These are phyloP conservation scores for Sinocyclocheilus maitianheensis DNA, from an alignment of 2,113 vertebrate genomes.

Conservation along the genomic window DNA sequence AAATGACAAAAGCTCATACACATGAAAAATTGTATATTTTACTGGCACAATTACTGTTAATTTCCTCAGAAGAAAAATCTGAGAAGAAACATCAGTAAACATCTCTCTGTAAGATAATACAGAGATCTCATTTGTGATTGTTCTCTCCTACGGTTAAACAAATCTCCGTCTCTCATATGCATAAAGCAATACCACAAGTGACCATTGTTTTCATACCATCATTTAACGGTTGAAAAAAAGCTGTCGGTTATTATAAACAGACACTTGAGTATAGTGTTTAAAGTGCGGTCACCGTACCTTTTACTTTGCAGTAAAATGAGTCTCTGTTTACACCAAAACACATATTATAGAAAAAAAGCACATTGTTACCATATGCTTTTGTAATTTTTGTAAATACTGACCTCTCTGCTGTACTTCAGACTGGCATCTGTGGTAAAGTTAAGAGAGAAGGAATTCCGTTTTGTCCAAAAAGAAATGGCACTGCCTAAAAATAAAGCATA, in stretches of 20 bases:
- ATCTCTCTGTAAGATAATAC: neutral
- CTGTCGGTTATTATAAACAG: constrained; percentile 58
- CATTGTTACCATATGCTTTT: constrained; percentile 50
- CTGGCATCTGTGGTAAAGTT: constrained; percentile 52
- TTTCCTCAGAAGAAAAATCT: neutral
- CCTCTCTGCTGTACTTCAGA: constrained; percentile 29
- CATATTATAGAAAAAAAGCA: constrained; percentile 50
- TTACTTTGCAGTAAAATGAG: constrained; percentile 40
- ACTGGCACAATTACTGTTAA: neutral
- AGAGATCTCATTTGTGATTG: neutral
- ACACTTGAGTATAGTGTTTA: constrained; percentile 61
- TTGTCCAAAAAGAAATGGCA: constrained; percentile 52
- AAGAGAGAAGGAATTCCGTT: constrained; percentile 47
- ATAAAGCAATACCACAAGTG: neutral
- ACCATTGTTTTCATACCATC: constrained; percentile 58
- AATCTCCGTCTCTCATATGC: neutral
- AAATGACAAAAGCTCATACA: neutral
- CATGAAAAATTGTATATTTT: neutral
- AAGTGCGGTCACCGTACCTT: constrained; percentile 52
- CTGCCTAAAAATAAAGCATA: constrained; percentile 34
- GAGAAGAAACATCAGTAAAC: neutral
- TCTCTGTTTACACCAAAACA: constrained; percentile 59
- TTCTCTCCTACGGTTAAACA: neutral
- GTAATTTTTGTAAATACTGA: constrained; percentile 32
- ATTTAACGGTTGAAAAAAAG: constrained; percentile 52